These are phyloP conservation scores for Parambassis ranga DNA, from an alignment of 2,797 vertebrate species.

Conservation along the genomic window DNA sequence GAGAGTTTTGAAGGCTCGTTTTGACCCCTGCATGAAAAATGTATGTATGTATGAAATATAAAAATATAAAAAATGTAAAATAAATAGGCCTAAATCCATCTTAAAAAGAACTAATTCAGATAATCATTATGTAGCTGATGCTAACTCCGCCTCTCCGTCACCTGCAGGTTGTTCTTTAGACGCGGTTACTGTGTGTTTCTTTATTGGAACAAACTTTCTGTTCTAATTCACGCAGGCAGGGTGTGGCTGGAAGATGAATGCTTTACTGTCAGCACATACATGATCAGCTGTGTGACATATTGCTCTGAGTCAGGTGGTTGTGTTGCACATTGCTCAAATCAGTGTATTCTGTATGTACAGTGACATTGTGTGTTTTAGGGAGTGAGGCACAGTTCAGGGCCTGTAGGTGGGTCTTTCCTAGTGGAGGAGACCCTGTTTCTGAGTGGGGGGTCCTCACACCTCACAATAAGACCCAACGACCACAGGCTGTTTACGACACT, in stretches of 20 bases:
- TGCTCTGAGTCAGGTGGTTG: background rate
- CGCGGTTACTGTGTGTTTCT: too few species aligned
- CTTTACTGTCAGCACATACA: constrained; percentile 10
- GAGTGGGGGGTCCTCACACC: background rate
- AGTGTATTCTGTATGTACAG: too few species aligned
- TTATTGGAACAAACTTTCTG: constrained; percentile 11
- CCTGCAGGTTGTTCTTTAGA: background rate
- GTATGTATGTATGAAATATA: background rate
- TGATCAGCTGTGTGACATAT: background rate
- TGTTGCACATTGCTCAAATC: too few species aligned
- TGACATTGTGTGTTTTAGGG: background rate
- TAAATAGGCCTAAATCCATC: too few species aligned
- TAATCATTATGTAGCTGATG: too few species aligned
- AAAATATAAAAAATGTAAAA: background rate
- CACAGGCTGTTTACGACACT: background rate
- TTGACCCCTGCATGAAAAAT: background rate
- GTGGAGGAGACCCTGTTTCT: too few species aligned
- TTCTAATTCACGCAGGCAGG: background rate
- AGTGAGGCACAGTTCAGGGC: background rate
- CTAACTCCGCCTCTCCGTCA: too few species aligned
- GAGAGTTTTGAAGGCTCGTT: background rate
- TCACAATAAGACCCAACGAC: background rate
- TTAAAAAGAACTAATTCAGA: too few species aligned
- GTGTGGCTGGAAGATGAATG: constrained; percentile 24
- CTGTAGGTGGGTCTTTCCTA: background rate